phyloP scores from a whole-genome alignment of 2,797 vertebrate species.

The Sternotherus odoratus region DNA sequence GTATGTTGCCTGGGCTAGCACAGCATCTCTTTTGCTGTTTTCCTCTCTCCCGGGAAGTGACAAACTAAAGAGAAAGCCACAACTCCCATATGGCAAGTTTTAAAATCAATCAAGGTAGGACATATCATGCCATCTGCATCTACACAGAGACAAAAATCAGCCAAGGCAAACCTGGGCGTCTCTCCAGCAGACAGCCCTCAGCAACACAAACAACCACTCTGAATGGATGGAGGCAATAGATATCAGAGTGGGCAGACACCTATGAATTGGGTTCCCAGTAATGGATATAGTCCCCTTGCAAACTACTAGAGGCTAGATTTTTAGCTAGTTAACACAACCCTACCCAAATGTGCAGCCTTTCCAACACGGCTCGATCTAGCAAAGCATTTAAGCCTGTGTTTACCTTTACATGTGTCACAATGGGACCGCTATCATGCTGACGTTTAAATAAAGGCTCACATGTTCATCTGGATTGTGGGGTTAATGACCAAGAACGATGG shows the following conservation, averaged over 20 bases:
- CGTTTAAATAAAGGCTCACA: not conserved
- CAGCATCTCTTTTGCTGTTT: slow-evolving; percentile 36
- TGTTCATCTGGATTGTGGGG: not conserved
- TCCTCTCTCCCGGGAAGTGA: not conserved
- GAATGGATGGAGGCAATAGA: not conserved
- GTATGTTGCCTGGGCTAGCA: slow-evolving; percentile 60
- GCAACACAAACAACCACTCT: not conserved
- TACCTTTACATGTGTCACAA: not conserved
- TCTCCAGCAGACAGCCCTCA: not conserved
- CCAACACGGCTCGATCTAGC: not conserved
- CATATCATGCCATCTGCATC: not conserved
- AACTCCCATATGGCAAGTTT: not conserved
- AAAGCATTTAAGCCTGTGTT: not conserved
- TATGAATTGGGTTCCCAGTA: not conserved
- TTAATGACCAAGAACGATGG: not conserved
- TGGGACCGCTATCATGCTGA: rapidly evolving
- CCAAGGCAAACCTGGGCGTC: not conserved
- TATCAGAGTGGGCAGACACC: not conserved
- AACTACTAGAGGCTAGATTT: not conserved
- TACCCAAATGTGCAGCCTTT: not conserved
- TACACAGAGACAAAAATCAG: not conserved
- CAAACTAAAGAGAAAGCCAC: not conserved
- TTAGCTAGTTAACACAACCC: not conserved
- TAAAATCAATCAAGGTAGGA: slow-evolving; percentile 21
- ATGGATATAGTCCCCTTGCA: not conserved